Evolutionary conservation across 2,888 invertebrate species (phyloP).

Genomic region (Melipona bicolor): DNA sequence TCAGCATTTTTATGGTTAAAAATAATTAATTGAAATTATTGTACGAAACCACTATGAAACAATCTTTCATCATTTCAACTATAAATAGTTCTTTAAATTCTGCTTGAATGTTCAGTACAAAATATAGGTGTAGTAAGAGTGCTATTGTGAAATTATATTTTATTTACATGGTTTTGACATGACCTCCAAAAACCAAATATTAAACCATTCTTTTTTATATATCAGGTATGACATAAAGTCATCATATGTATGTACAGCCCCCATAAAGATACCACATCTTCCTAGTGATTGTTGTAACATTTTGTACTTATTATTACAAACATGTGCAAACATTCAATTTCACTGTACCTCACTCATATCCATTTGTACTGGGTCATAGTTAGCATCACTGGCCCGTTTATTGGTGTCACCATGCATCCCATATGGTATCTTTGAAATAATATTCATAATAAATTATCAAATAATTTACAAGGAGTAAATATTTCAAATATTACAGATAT

Average conservation of each 20-base stretch:
- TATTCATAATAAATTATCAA: constrained; percentile 1
- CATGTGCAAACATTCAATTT: constrained; percentile 63
- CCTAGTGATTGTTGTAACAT: constrained; percentile 64
- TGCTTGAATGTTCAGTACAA: not conserved
- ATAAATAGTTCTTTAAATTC: not conserved
- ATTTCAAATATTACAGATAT: not conserved
- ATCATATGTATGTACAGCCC: constrained; percentile 65
- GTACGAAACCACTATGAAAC: constrained; percentile 9
- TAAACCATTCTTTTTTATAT: constrained; percentile 47
- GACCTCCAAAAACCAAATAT: constrained; percentile 62
- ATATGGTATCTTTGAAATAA: constrained; percentile 72
- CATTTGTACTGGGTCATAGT: constrained; percentile 92
- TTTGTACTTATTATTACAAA: constrained; percentile 62
- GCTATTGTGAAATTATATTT: constrained; percentile 22
- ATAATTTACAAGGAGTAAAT: not conserved
- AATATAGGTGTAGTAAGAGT: constrained; percentile 20
- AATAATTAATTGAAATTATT: constrained; percentile 4
- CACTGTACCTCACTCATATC: constrained; percentile 90
- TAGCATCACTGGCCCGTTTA: constrained; percentile 87
- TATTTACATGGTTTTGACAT: constrained; percentile 38
- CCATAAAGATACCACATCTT: constrained; percentile 66
- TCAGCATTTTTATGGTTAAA: constrained; percentile 2
- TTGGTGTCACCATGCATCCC: constrained; percentile 57
- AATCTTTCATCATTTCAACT: not conserved
- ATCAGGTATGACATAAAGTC: constrained; percentile 47